phyloP scores from a whole-genome alignment of 2,797 vertebrate species.

The Erethizon dorsatum region DNA sequence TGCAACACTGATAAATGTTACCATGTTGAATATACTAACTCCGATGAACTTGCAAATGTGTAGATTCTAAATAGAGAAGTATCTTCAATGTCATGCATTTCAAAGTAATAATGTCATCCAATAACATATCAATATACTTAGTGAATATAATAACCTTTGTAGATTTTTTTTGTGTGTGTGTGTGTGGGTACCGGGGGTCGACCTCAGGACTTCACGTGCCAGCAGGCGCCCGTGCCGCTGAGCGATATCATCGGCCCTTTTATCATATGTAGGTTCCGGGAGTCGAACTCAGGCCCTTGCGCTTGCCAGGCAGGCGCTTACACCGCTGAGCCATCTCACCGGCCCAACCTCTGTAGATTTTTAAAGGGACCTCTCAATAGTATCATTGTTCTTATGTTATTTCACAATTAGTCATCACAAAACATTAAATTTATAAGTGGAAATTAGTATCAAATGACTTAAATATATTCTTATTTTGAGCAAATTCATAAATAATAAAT shows the following conservation, averaged over 20 bases:
- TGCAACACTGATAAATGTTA: background rate
- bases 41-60: background rate
- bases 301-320: too few relatives aligned
- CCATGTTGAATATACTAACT: rapidly evolving
- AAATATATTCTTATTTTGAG: background rate
- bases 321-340: too few relatives aligned
- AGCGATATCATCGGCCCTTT: too few relatives aligned
- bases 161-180: too few relatives aligned
- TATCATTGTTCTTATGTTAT: background rate
- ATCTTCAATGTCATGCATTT: background rate
- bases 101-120: background rate
- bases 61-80: background rate
- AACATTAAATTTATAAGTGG: background rate
- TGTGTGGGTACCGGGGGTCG: too few relatives aligned
- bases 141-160: background rate
- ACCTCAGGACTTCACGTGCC: too few relatives aligned
- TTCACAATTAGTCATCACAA: background rate
- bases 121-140: background rate
- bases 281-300: too few relatives aligned
- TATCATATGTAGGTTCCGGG: too few relatives aligned
- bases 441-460: background rate
- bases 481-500: background rate
- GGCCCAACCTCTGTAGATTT: too few relatives aligned
- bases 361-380: background rate
- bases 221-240: too few relatives aligned